phyloP scores from a whole-genome alignment of 92 coral and sea anemone species.

The Palythoa caribaeorum region DNA sequence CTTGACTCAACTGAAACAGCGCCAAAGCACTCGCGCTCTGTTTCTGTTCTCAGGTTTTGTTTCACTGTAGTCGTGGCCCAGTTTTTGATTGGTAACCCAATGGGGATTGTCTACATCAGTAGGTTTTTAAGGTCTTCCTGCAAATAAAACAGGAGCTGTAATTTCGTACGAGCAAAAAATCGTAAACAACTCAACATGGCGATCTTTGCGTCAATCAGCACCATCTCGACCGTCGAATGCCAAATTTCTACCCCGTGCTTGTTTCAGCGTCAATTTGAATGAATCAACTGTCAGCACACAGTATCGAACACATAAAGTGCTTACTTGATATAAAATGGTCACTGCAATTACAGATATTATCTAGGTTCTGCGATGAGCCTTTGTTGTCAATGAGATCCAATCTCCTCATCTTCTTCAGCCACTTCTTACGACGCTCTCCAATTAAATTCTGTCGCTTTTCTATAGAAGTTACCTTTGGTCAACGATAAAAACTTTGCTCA shows the following conservation, averaged over 20 bases:
- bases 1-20: constrained; percentile 51
- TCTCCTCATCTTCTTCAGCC: too few species aligned
- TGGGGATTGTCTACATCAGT: constrained; percentile 57
- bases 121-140: constrained; percentile 60
- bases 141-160: constrained; percentile 31
- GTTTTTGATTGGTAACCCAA: constrained; percentile 60
- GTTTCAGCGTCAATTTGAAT: not conserved
- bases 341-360: too few species aligned
- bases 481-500: too few species aligned
- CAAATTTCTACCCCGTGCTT: not conserved
- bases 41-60: constrained; percentile 51
- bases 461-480: too few species aligned
- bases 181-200: constrained; percentile 4
- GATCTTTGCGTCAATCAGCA: constrained; percentile 3
- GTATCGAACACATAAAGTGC: not conserved
- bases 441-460: too few species aligned
- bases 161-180: not conserved
- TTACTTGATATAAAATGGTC: too few species aligned
- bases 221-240: constrained; percentile 7
- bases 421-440: too few species aligned
- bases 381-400: too few species aligned
- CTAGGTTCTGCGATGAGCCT: too few species aligned
- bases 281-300: not conserved
- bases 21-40: constrained; percentile 57
- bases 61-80: constrained; percentile 47